Conservation (phyloP, 2,797 vertebrate genomes). For the Spondyliosoma cantharus region DNA sequence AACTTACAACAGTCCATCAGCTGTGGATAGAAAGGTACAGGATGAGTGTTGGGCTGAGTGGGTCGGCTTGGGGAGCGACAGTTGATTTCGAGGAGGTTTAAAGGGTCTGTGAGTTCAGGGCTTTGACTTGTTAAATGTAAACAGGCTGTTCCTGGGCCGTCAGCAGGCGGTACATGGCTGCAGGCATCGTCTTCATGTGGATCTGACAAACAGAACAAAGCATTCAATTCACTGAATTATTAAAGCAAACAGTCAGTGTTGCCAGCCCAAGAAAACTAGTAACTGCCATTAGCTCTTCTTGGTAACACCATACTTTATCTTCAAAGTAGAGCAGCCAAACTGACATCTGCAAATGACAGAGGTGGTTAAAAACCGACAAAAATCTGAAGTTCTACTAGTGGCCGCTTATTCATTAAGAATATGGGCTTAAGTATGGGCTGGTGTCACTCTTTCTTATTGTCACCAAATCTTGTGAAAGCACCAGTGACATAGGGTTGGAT, state of each 20-base stretch:
- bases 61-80: not conserved
- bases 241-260: not conserved
- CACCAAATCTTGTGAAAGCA: not conserved
- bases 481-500: not conserved
- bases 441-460: not conserved
- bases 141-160: slow-evolving; percentile 93
- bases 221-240: not conserved
- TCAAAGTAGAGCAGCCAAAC: not conserved
- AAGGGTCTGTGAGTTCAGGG: slow-evolving; percentile 48
- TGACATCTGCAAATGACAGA: not conserved
- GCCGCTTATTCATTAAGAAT: no score
- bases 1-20: slow-evolving; percentile 27
- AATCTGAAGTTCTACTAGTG: no score
- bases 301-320: not conserved
- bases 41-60: not conserved
- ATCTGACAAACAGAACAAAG: slow-evolving; percentile 84
- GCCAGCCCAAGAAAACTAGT: not conserved
- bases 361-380: not conserved
- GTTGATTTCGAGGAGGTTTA: slow-evolving; percentile 18
- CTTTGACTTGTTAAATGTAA: slow-evolving; percentile 81
- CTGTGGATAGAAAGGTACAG: not conserved
- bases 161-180: slow-evolving; percentile 98
- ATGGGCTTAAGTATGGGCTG: not conserved
- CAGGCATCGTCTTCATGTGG: slow-evolving; percentile 99
- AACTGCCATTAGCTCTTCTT: not conserved